These are phyloP conservation scores for Nomada goodeniana DNA, from an alignment of 2,888 invertebrate genomes.

Conservation along the genomic window DNA sequence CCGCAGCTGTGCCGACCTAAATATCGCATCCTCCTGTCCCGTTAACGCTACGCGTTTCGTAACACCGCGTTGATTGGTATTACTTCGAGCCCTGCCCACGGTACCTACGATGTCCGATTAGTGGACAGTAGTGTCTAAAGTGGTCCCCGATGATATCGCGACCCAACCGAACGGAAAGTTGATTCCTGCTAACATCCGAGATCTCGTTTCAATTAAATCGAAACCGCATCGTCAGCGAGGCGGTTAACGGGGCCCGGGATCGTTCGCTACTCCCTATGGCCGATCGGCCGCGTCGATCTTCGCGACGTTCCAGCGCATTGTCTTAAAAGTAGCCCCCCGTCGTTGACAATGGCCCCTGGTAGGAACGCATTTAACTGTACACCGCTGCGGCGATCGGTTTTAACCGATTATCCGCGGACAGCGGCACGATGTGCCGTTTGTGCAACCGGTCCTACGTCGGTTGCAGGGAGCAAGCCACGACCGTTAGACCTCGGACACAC, in stretches of 20 bases:
- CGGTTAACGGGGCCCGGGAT: slow-evolving; percentile 41
- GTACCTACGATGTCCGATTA: neutral
- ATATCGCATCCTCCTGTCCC: slow-evolving; percentile 31
- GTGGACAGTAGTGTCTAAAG: neutral
- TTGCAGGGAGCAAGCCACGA: slow-evolving; percentile 62
- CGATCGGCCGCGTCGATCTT: slow-evolving; percentile 44
- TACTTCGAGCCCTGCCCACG: neutral
- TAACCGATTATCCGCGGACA: slow-evolving; percentile 72
- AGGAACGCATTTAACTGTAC: slow-evolving; percentile 62
- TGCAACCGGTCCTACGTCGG: slow-evolving; percentile 76
- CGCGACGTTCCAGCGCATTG: slow-evolving; percentile 44
- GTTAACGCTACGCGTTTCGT: slow-evolving; percentile 19
- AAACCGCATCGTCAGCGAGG: slow-evolving; percentile 3
- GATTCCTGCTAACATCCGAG: neutral
- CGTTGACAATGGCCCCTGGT: slow-evolving; percentile 46
- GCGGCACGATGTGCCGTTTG: slow-evolving; percentile 70
- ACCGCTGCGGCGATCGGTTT: slow-evolving; percentile 64
- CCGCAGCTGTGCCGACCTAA: slow-evolving; percentile 37
- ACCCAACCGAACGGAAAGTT: neutral
- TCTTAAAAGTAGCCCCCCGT: slow-evolving; percentile 30
- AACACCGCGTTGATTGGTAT: slow-evolving; percentile 13
- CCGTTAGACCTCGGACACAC: slow-evolving; percentile 67
- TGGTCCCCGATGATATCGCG: neutral
- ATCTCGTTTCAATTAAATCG: slow-evolving; percentile 42
- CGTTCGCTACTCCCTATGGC: slow-evolving; percentile 1